Percentiles rank a stretch among this genome's conserved stretches.
These are phyloP conservation scores for Anisognathus igniventris DNA, from an alignment of 2,797 vertebrate species.

Conservation along the genomic window DNA sequence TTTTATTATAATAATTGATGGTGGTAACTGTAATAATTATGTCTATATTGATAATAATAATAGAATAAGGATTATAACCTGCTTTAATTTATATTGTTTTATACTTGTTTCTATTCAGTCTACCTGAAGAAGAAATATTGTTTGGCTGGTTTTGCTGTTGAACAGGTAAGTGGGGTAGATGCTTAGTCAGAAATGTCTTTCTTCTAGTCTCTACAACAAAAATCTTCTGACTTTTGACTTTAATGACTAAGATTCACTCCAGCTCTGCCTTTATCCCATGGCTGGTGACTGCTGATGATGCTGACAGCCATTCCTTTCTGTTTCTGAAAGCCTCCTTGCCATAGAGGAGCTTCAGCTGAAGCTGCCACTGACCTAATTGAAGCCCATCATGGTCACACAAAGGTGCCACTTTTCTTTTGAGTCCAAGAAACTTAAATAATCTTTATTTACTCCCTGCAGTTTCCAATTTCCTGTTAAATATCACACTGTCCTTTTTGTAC, in stretches of 20 bases:
- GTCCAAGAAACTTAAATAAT: neutral
- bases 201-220: neutral
- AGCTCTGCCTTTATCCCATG: neutral
- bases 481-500: neutral
- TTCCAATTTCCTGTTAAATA: neutral
- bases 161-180: neutral
- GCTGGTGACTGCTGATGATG: neutral
- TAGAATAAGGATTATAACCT: neutral
- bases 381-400: neutral
- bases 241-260: neutral
- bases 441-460: neutral
- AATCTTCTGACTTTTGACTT: neutral
- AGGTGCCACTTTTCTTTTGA: neutral
- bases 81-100: neutral
- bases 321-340: neutral
- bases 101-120: neutral
- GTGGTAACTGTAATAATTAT: neutral
- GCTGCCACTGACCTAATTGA: neutral
- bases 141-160: neutral
- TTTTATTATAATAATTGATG: neutral
- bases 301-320: neutral
- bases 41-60: neutral
- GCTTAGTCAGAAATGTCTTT: neutral
- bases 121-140: neutral
- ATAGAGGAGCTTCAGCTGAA: neutral